Evolutionary conservation across 2,113 vertebrate genomes (phyloP).

Genomic region (Bubo bubo): DNA sequence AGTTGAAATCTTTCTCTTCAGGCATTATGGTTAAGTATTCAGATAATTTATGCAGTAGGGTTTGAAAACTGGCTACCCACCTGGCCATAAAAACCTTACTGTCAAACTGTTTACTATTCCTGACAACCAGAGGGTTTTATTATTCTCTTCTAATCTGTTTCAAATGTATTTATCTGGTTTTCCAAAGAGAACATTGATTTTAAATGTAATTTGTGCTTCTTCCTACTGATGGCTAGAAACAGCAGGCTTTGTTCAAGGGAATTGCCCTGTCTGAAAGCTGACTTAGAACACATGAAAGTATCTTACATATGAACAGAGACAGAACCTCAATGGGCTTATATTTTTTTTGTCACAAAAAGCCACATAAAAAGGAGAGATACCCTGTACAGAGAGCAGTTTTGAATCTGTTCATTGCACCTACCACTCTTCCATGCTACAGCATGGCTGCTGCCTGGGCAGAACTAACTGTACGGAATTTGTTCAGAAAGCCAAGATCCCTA

Average conservation of each 20-base stretch:
- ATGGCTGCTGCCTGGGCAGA: neutral
- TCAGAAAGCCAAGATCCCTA: neutral
- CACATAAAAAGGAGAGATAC: neutral
- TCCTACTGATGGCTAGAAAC: neutral
- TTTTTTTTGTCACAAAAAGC: neutral
- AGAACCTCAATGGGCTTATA: neutral
- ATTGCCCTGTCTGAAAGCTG: neutral
- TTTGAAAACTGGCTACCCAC: neutral
- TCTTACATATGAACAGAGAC: neutral
- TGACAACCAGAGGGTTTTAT: neutral
- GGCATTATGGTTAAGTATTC: neutral
- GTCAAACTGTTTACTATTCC: neutral
- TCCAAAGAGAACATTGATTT: neutral
- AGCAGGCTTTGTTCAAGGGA: neutral
- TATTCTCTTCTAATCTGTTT: neutral
- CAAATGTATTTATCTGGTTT: neutral
- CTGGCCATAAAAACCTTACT: neutral
- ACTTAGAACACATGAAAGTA: neutral
- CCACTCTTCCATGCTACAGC: too few species aligned
- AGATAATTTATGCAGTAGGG: conserved; percentile 4
- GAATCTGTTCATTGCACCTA: neutral
- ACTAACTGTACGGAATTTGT: accelerated
- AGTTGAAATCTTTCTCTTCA: neutral
- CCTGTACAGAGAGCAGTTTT: neutral
- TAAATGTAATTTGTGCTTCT: neutral